phyloP scores from a whole-genome alignment of 30 jellyfish, hydroid and myxozoan species.

The Cassiopea xamachana region DNA sequence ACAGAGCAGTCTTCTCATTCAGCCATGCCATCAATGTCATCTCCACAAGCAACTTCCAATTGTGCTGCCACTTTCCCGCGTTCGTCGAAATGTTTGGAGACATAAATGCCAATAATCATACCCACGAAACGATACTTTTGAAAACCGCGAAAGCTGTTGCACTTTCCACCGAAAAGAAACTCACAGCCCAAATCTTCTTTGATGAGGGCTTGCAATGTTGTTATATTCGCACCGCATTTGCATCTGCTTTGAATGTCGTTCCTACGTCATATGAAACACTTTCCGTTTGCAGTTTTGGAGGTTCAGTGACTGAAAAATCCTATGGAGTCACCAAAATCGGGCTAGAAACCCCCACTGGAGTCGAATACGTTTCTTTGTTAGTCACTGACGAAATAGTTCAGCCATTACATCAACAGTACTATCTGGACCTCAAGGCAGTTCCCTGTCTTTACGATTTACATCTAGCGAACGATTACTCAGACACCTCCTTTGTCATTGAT shows the following conservation, averaged over 20 bases:
- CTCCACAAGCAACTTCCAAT: not conserved
- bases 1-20: not conserved
- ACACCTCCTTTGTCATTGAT: not conserved
- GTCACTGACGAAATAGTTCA: slow-evolving; percentile 3
- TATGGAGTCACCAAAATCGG: not conserved
- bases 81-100: not conserved
- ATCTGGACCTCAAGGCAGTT: not conserved
- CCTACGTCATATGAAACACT: slow-evolving; percentile 49
- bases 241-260: not conserved
- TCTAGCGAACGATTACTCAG: slow-evolving; percentile 3
- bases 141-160: slow-evolving; percentile 29
- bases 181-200: not conserved
- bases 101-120: not conserved
- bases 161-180: not conserved
- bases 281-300: slow-evolving; percentile 54
- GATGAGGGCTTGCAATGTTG: slow-evolving; percentile 39
- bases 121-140: not conserved
- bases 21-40: not conserved
- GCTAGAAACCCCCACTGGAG: not conserved
- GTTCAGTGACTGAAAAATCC: not conserved
- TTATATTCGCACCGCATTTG: slow-evolving; percentile 46
- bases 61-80: not conserved
- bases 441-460: not conserved
- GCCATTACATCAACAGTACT: not conserved
- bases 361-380: not conserved